Evolutionary conservation across 2,113 vertebrate species (phyloP), one percentile per base, ranked within the genome.

Genomic region (Oenanthe oenanthe): DNA sequence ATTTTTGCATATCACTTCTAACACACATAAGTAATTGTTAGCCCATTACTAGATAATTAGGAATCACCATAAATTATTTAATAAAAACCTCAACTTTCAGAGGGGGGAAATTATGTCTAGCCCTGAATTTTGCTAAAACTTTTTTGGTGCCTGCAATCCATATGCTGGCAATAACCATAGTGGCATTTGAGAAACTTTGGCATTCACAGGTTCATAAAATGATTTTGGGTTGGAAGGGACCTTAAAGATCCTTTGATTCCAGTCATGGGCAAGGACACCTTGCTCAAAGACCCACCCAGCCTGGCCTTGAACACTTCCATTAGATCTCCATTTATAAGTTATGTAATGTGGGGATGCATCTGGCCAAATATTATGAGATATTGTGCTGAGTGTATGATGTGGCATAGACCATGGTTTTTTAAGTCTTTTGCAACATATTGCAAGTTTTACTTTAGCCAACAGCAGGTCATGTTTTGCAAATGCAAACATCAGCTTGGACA

Each of bases 21-120:
- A 93, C 56, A 62, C 60, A 25, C 7, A 26, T 29, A 76, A 40
- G 58, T 73, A 93, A 94, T 92, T 75, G 54, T 26, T 66, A 96
- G 60, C 17, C 87, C 21, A 87, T 97, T 96, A 97, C 36, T 65
- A 93, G 42, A n/a, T 96, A 89, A 97, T 96, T 96, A 94, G 17
- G 50, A 95, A 65, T 92, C 92, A 50, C 63, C 38, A 96, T 73
- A 96, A 96, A 85, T 36, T 57, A 42, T 85, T 92, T 80, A 85
- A 88, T 53, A 92, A 89, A 97, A 97, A 21, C 18, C 26, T 88
- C 9, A 9, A 8, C 50, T 92, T 93, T 92, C 57, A 84, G 84
- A 93, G 53, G 7, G 8, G 2, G 1, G 4, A 22, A 22, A 47
- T 40, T 0, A 1, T 17, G 3, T 34, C 17, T 67, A 81, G 15